A percentile compares a stretch with the other conserved stretches of the same genome.
phyloP scores from a whole-genome alignment of 1,140 invertebrate species.

The Papilio xuthus region DNA sequence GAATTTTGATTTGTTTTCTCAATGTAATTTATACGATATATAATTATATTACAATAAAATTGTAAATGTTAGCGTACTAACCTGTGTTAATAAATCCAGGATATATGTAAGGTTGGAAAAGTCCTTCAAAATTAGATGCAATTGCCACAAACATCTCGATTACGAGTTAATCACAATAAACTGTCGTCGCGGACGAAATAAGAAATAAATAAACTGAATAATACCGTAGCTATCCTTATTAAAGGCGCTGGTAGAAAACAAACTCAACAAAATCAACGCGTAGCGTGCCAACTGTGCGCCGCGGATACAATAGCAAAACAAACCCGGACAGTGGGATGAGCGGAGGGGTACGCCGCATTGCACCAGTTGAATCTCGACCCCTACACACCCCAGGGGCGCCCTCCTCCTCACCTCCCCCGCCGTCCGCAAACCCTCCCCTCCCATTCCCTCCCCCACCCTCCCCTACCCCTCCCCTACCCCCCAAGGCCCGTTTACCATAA shows the following conservation, averaged over 20 bases:
- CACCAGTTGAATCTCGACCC: constrained; percentile 79
- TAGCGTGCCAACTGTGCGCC: constrained; percentile 65
- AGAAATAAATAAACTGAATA: constrained; percentile 53
- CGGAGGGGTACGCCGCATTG: constrained; percentile 73
- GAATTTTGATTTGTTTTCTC: neutral
- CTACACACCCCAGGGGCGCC: constrained; percentile 47
- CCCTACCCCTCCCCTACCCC: constrained; percentile 40
- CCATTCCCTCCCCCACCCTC: constrained; percentile 35
- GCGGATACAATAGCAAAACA: constrained; percentile 71
- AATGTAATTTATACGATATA: neutral
- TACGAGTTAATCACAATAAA: constrained; percentile 51
- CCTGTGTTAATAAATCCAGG: neutral
- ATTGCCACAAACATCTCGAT: constrained; percentile 48
- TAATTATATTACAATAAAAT: neutral
- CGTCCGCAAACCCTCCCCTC: constrained; percentile 31
- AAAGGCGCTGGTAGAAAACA: constrained; percentile 63
- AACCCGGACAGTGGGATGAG: constrained; percentile 64
- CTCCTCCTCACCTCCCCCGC: constrained; percentile 39
- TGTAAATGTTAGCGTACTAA: neutral
- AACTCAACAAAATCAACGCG: constrained; percentile 69
- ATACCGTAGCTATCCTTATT: constrained; percentile 55
- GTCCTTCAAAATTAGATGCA: constrained; percentile 37
- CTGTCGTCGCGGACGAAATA: constrained; percentile 42
- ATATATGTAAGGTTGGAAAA: neutral
- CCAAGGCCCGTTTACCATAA: constrained; percentile 31